Base-by-base conservation (phyloP, 2,888 invertebrate species). In the Hirtodrosophila histrioides region DNA sequence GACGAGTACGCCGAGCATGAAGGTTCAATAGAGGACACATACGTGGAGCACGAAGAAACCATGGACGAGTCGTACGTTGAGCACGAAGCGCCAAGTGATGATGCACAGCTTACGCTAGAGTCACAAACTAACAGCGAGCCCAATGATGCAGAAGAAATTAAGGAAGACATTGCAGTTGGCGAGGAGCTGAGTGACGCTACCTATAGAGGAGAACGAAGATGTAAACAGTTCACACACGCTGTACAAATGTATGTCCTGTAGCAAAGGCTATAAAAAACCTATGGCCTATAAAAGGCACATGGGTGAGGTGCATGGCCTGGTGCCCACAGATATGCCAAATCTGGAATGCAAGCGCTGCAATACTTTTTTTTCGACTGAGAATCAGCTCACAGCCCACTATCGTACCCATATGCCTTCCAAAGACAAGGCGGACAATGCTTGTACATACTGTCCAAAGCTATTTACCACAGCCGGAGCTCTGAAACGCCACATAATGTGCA, bases 401-500 rank as follows among this genome's bases (percentile, higher is more conserved):
- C 78, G 81, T 7, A 72, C 56, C 0, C 90, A 90, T 41, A 71
- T 88, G 62, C 61, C 79, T 1, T 75, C 79, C 3, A 73, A 78
- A 45, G 72, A 80, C 3, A 77, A 78, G 37, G 49, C 73, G 17
- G 73, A 78, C 4, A 78, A 79, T 51, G 69, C 54, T 48, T 90
- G 90, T 51, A 71, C 66, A 0, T 76, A 79, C 51, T 90, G 90
- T 39, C 70, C 85, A 0, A 89, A 87, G 36, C 69, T 68, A 3
- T 89, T 90, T 12, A 72, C 79, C 9, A 88, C 89, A 4, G 71
- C 86, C 36, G 71, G 78, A 3, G 77, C 85, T 0, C 79, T 90
- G 0, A 88, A 89, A 49, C 70, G 85, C 2, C 88, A 88, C 11
- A 76, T 90, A 24, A 79, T 78, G n/a, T 80, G 89, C 4, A 81